Percentiles rank a stretch among this genome's conserved stretches.
Conservation (phyloP, 2,888 invertebrate genomes). For the Cyclophora punctaria region DNA sequence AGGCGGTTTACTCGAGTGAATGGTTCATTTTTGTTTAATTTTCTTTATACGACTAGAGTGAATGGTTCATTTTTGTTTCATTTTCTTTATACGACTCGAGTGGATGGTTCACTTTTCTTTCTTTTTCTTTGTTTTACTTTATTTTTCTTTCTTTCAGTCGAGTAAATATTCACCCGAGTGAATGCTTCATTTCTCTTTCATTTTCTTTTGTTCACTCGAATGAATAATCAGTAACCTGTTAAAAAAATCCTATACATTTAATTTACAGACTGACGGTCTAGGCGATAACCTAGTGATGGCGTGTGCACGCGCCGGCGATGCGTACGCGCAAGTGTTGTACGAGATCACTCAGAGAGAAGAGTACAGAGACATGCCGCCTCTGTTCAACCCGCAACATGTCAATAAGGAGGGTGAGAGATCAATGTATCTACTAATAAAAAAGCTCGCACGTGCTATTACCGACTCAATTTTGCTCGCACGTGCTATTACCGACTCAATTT, state of each 20-base stretch:
- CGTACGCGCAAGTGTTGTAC: slow-evolving; percentile 34
- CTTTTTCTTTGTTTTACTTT: not conserved
- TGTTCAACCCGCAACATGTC: slow-evolving; percentile 47
- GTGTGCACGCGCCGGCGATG: slow-evolving; percentile 54
- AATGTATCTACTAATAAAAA: too few relatives aligned
- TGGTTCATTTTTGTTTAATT: too few relatives aligned
- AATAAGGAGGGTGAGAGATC: slow-evolving; percentile 50
- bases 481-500: not conserved
- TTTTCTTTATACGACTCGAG: not conserved
- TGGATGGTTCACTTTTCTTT: not conserved
- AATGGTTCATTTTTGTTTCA: not conserved
- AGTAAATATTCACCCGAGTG: too few relatives aligned
- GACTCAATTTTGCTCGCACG: not conserved
- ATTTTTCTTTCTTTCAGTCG: not conserved
- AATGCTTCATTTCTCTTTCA: not conserved
- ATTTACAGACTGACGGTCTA: slow-evolving; percentile 27
- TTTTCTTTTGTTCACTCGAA: too few relatives aligned
- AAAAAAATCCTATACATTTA: not conserved
- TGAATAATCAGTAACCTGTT: too few relatives aligned
- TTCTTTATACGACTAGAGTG: too few relatives aligned
- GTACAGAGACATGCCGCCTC: slow-evolving; percentile 27
- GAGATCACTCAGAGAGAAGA: slow-evolving; percentile 22
- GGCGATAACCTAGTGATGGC: slow-evolving; percentile 53
- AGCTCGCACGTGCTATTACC: not conserved
- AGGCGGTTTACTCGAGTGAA: too few relatives aligned